These are phyloP conservation scores for Eira barbara DNA, from an alignment of 2,113 vertebrate species.

Conservation along the genomic window DNA sequence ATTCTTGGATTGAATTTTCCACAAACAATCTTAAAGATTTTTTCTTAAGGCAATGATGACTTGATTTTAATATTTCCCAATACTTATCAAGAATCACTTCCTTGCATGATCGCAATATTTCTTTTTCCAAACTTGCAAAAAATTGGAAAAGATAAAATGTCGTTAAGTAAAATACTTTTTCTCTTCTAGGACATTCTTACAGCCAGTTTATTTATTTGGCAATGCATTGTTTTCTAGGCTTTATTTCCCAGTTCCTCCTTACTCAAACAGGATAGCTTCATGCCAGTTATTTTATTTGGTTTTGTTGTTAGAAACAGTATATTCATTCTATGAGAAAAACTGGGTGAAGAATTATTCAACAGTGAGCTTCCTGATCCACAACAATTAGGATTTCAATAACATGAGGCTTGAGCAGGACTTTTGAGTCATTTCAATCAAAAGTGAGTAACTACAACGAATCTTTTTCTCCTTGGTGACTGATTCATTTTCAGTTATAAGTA, in stretches of 20 bases:
- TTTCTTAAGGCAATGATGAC: neutral
- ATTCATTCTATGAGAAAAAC: constrained; percentile 43
- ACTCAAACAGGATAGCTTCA: neutral
- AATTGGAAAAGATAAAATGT: neutral
- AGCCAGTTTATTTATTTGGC: neutral
- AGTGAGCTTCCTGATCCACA: neutral
- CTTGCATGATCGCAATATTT: neutral
- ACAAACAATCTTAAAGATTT: constrained; percentile 8
- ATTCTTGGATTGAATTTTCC: neutral
- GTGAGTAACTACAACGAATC: neutral
- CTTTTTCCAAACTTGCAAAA: neutral
- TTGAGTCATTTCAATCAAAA: constrained; percentile 30
- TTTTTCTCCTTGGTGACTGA: neutral
- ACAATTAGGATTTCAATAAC: neutral
- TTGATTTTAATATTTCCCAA: constrained; percentile 38
- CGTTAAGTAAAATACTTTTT: constrained; percentile 2
- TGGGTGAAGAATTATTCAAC: neutral
- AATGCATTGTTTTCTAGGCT: neutral
- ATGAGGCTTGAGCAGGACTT: constrained; percentile 25
- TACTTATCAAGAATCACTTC: neutral
- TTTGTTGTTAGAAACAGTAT: constrained; percentile 16
- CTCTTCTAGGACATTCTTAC: neutral
- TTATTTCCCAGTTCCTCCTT: neutral
- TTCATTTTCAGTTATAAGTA: constrained; percentile 26
- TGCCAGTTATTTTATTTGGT: neutral